Evolutionary conservation across 2,888 invertebrate genomes (phyloP), one percentile per base, ranked within the genome.

Genomic region (Drosophila borealis): DNA sequence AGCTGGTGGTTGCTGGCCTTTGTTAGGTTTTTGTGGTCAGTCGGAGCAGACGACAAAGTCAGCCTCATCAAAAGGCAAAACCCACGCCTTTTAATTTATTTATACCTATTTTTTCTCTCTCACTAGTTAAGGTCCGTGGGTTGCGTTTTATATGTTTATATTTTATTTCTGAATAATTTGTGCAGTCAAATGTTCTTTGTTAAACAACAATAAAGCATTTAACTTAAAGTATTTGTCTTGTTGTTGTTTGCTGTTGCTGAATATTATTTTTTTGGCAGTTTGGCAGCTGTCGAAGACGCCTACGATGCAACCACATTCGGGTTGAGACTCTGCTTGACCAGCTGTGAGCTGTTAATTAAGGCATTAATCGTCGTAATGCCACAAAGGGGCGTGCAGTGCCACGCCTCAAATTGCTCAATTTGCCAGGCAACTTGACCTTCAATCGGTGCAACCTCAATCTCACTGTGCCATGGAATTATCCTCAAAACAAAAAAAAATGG

Each of bases 181-280:
- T 71, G 68, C 77, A 84, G 84, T 85, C 82, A 81, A 85, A 83
- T 73, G 85, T 83, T 83, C 83, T 85, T 83, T 83, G 81, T 84
- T 70, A 54, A 49, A 73, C 42, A 64, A 70, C 63, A 65, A 71
- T 49, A 63, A 69, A 71, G 51, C 57, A 74, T 81, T 78, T 71
- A 54, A 74, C 60, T 70, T 62, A 53, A 78, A 66, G 65, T 74
- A 82, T 74, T 70, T 68, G 65, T 54, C 62, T 70, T 44, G 41
- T 46, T 45, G 39, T 41, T 69, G 63, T 46, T 53, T 60, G 57
- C 48, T 68, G 61, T 57, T 78, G 62, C 41, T 41, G 11, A 17
- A 29, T 42, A 68, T 62, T 73, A 54, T 69, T 70, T 57, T 70
- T 62, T 69, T 45, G 56, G 57, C 61, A 56, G 48, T 48, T 56